Evolutionary conservation across 2,888 invertebrate species (phyloP).

Genomic region (Dilophus febrilis): DNA sequence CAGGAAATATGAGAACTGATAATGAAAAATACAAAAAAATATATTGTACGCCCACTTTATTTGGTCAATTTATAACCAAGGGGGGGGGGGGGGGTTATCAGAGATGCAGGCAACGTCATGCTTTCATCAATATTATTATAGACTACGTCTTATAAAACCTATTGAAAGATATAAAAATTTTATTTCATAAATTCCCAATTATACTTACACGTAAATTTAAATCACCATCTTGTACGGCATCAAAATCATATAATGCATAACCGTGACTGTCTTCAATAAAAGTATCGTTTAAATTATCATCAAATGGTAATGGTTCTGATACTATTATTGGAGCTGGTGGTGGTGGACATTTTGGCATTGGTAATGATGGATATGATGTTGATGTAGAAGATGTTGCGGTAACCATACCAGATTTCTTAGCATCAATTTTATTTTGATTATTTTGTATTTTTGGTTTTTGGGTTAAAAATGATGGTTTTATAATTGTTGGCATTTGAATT

Average conservation of each 20-base stretch:
- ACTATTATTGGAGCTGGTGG: constrained; percentile 47
- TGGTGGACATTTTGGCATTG: constrained; percentile 65
- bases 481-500: constrained; percentile 54
- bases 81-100: too few species aligned
- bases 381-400: too few species aligned
- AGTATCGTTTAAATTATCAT: constrained; percentile 21
- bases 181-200: too few species aligned
- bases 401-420: constrained; percentile 10
- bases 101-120: too few species aligned
- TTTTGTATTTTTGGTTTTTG: constrained; percentile 31
- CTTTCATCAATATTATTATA: too few species aligned
- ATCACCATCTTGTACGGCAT: constrained; percentile 57
- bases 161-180: too few species aligned
- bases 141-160: too few species aligned
- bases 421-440: too few species aligned
- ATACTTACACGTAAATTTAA: constrained; percentile 56
- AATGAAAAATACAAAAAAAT: too few species aligned
- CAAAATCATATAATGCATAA: constrained; percentile 62
- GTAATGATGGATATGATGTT: constrained; percentile 23
- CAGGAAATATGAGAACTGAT: too few species aligned
- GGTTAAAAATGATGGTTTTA: constrained; percentile 42
- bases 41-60: too few species aligned
- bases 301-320: background rate
- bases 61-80: too few species aligned
- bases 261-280: constrained; percentile 48